Evolutionary conservation across 2,113 vertebrate genomes (phyloP).

Genomic region (Chlorodrepanis virens): DNA sequence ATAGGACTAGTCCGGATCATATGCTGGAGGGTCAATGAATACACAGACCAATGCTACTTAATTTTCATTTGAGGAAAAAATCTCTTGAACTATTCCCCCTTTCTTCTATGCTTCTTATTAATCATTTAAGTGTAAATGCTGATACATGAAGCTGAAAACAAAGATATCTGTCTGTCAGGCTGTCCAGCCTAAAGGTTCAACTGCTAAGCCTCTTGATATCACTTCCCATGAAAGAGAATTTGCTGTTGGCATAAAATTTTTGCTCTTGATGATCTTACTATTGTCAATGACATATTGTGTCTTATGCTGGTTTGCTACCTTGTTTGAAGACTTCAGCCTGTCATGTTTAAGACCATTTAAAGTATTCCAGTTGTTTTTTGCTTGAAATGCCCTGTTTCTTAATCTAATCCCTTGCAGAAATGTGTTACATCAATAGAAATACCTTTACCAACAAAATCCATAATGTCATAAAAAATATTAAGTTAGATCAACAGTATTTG

Average conservation of each 20-base stretch:
- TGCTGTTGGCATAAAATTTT: not conserved
- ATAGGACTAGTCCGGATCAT: not conserved
- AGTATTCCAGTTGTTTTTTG: not conserved
- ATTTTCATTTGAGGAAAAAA: not conserved
- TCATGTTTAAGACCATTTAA: not conserved
- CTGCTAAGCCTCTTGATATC: not conserved
- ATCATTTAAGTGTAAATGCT: not conserved
- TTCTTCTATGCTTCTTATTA: not conserved
- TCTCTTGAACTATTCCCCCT: not conserved
- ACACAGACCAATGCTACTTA: not conserved
- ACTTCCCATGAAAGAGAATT: not conserved
- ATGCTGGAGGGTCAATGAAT: not conserved
- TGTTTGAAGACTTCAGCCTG: not conserved
- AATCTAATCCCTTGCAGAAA: not conserved
- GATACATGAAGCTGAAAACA: not conserved
- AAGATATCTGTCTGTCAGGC: not conserved
- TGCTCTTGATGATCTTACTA: not conserved
- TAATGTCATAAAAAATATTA: conserved; percentile 53
- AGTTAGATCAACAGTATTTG: not conserved
- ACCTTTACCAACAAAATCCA: conserved; percentile 37
- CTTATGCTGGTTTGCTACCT: not conserved
- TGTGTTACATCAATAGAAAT: not conserved
- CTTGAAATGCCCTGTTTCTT: not conserved
- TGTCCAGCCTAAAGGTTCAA: not conserved
- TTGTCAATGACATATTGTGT: not conserved